Evolutionary conservation across 64 coral and sea anemone species (phyloP), one percentile per base, ranked within the genome.

Genomic region (Actinia equina): DNA sequence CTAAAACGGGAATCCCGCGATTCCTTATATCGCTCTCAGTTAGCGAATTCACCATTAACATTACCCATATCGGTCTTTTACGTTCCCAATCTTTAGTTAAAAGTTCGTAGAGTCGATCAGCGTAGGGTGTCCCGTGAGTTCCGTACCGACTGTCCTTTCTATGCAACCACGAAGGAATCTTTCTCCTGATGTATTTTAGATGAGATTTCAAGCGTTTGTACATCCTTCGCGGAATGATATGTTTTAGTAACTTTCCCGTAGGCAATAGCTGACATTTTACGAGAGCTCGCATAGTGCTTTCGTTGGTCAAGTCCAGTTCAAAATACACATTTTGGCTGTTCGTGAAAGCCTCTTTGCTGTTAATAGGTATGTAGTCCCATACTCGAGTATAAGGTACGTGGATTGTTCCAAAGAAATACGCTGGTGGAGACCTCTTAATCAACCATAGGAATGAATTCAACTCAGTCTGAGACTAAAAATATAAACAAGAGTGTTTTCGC

Each of bases 61-160:
- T 99, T 1, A 95, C 82, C 97, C 97, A 99, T 93, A 99, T 99
- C 10, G 97, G 97, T 78, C 97, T 85, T 56, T 99, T 95, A 77
- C 87, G 85, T 44, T 91, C 52, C 97, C 97, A 99, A 80, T 99
- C 90, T 94, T 91, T 95, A 10, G 97, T 99, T 86, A 99, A 87
- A 62, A 91, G 90, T 85, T 93, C 83, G 69, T 93, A 99, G 87
- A 99, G 87, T 44, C 88, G 93, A 82, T 91, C 83, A 13, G 93
- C 90, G 65, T 92, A 93, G 1, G 90, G 89, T 23, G 89, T 90
- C 77, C 92, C 89, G 79, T 85, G 64, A 30, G 43, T 44, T 83
- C 60, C 84, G 17, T 87, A 88, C 30, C 81, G 82, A 86, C 37
- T 85, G 9, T 96, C 88, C 7, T 86, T 86, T 45, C 89, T 84